phyloP scores from a whole-genome alignment of 2,888 invertebrate genomes.

The Calameuta pallipes region DNA sequence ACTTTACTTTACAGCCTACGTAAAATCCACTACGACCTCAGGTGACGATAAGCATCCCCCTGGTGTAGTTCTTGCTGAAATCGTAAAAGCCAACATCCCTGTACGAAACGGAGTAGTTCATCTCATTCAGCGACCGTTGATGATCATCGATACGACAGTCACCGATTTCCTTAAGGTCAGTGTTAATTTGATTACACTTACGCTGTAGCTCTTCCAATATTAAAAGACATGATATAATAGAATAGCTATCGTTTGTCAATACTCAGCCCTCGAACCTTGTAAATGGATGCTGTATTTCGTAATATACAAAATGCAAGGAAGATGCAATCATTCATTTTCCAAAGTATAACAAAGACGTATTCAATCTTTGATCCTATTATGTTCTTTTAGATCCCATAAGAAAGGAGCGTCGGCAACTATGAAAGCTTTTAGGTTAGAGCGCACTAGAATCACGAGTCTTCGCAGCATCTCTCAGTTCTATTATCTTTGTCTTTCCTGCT shows the following conservation, averaged over 20 bases:
- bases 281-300: neutral
- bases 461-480: neutral
- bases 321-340: neutral
- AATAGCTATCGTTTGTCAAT: neutral
- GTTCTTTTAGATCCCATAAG: neutral
- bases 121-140: conserved; percentile 89
- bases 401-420: conserved; percentile 16
- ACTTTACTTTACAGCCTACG: conserved; percentile 73
- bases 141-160: conserved; percentile 91
- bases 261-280: neutral
- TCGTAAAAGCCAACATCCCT: conserved; percentile 90
- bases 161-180: conserved; percentile 87
- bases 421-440: conserved; percentile 23
- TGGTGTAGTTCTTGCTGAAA: conserved; percentile 88
- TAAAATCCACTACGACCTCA: conserved; percentile 85
- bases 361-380: neutral
- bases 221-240: neutral
- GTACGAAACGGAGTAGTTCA: conserved; percentile 94
- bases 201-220: neutral
- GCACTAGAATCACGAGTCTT: neutral
- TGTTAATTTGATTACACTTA: conserved; percentile 24
- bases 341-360: neutral
- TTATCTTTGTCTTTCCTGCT: neutral
- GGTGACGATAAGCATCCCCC: conserved; percentile 82
- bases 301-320: neutral